phyloP scores from a whole-genome alignment of 2,888 invertebrate species.

The Thecocarcelia acutangulata region DNA sequence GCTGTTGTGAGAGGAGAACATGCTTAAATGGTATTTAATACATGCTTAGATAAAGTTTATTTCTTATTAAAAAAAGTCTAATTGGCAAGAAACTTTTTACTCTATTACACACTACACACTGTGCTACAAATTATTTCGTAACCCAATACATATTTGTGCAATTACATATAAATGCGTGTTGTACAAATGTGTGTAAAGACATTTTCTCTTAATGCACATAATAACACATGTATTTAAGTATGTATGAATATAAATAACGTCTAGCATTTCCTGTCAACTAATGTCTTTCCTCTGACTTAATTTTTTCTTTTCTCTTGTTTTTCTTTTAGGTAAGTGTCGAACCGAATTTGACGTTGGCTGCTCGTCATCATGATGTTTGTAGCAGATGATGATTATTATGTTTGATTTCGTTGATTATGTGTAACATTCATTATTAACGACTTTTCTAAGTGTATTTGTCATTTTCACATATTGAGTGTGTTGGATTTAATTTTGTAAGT shows the following conservation, averaged over 20 bases:
- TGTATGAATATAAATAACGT: conserved; percentile 49
- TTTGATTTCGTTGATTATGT: conserved; percentile 52
- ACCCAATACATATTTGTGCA: conserved; percentile 16
- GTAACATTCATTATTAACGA: conserved; percentile 63
- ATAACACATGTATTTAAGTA: background rate
- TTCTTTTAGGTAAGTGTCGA: conserved; percentile 64
- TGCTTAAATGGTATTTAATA: conserved; percentile 46
- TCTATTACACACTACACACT: conserved; percentile 21
- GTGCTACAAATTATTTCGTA: conserved; percentile 33
- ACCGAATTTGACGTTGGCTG: conserved; percentile 37
- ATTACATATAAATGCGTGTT: background rate
- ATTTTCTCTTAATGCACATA: background rate
- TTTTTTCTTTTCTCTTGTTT: conserved; percentile 36
- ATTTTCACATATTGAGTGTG: conserved; percentile 67
- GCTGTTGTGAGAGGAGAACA: background rate
- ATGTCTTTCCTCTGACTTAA: conserved; percentile 44
- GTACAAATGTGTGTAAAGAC: background rate
- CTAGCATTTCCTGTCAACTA: conserved; percentile 65
- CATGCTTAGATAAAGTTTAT: conserved; percentile 51
- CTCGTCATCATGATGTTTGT: conserved; percentile 27
- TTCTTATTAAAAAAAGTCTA: conserved; percentile 55
- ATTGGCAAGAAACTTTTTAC: conserved; percentile 46
- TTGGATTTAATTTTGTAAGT: conserved; percentile 63
- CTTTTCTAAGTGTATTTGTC: conserved; percentile 61
- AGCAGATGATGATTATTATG: conserved; percentile 15